Base-by-base conservation (phyloP, 2,797 vertebrate genomes). In the Enteromius argenteus region DNA sequence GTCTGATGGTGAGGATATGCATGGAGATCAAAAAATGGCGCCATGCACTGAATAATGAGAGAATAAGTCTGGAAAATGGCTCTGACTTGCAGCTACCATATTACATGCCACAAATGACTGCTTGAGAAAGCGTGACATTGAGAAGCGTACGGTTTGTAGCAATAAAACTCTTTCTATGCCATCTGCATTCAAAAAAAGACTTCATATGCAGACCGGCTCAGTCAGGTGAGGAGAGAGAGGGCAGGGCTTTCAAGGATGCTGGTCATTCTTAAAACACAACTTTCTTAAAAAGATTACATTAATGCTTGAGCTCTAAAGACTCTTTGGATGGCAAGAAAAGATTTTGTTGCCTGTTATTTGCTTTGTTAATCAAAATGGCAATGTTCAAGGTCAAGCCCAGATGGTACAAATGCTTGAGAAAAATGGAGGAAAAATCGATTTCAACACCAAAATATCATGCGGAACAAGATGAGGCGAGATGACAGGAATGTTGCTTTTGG, bases 91-190 rank as follows among this genome's bases (percentile, higher is more conserved):
- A 89, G 91, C 91, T 93, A 92, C 71, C 80, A 87, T 81, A 93
- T 90, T 87, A 92, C 95, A 96, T 96, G 94, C 94, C 92, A 93
- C 89, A 91, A 93, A 94, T 88, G 87, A 89, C 80, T 86, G 86
- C 78, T 88, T 62, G 71, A 88, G 84, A 90, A 78, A 89, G 88
- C 84, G 84, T 89, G 78, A 89, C 69, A 85, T 72, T 74, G 87
- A 90, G 93, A 93, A 95, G 94, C 88, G 92, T 75, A 93, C 87
- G 91, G 64, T 91, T 93, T 90, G 89, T 93, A 90, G 94, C 95
- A 97, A 96, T 96, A 96, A 96, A 96, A 96, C 95, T 94, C 95
- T 94, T 96, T 97, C 95, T 94, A 95, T 97, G 96, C 96, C 97
- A 97, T 97, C 96, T 94, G 93, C 73, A 90, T 84, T 83, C 35